Evolutionary conservation across 2,113 vertebrate species (phyloP).

Genomic region (Dermatemys mawii): DNA sequence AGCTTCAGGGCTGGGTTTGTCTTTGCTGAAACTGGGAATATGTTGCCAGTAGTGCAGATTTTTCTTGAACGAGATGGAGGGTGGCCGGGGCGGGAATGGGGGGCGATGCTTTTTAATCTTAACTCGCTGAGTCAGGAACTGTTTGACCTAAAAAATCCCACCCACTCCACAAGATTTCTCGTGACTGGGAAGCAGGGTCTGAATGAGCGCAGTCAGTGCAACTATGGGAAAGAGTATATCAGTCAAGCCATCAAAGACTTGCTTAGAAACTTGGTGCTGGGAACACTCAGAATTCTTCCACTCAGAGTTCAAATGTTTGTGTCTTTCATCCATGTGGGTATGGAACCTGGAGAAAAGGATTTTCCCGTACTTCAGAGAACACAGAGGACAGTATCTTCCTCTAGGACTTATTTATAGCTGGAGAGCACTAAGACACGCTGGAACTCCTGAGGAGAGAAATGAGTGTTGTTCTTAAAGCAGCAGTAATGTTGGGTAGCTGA

Average conservation of each 20-base stretch:
- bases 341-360: neutral
- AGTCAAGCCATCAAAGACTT: accelerated
- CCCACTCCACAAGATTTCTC: neutral
- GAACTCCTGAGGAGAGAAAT: neutral
- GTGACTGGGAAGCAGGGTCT: neutral
- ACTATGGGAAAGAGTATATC: neutral
- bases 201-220: neutral
- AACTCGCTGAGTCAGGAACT: neutral
- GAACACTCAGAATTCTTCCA: neutral
- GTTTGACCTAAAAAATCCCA: neutral
- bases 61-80: neutral
- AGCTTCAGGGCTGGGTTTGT: neutral
- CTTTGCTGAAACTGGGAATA: neutral
- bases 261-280: neutral
- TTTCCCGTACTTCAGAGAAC: too few species aligned
- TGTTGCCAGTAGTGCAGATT: neutral
- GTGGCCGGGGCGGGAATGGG: too few species aligned
- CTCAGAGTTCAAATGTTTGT: slow-evolving; percentile 20
- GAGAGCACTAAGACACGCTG: neutral
- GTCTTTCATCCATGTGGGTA: neutral
- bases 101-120: neutral
- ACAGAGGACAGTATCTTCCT: neutral
- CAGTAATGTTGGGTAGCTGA: neutral
- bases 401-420: slow-evolving; percentile 47
- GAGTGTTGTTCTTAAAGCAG: neutral